Evolutionary conservation across 2,797 vertebrate species (phyloP).

Genomic region (Adrianichthys oophorus): DNA sequence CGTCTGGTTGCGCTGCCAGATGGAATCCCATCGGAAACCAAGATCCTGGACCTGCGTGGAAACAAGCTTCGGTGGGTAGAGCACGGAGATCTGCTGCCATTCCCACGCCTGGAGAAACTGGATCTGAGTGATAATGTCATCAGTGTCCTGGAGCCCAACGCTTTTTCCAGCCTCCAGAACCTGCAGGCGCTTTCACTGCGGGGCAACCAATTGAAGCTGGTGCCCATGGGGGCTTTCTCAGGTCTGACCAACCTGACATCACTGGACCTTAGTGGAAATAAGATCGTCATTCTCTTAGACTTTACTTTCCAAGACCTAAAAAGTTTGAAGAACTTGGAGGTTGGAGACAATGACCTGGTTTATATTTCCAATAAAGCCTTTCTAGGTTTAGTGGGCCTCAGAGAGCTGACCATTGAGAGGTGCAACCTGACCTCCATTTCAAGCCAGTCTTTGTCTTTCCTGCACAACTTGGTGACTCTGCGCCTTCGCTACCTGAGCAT

Average conservation of each 20-base stretch:
- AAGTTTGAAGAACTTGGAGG: slow-evolving; percentile 87
- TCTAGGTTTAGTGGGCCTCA: slow-evolving; percentile 86
- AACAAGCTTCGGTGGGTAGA: slow-evolving; percentile 96
- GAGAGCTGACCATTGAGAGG: slow-evolving; percentile 89
- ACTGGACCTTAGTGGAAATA: slow-evolving; percentile 95
- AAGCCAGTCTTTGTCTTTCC: slow-evolving; percentile 89
- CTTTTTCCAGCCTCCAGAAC: slow-evolving; percentile 88
- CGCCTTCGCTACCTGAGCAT: slow-evolving; percentile 91
- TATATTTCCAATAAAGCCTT: slow-evolving; percentile 98
- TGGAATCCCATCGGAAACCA: slow-evolving; percentile 88
- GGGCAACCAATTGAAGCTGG: slow-evolving; percentile 91
- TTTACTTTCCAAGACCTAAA: slow-evolving; percentile 92
- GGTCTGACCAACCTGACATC: slow-evolving; percentile 90
- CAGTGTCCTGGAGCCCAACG: slow-evolving; percentile 90
- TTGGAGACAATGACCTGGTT: slow-evolving; percentile 97
- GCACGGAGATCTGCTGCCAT: slow-evolving; percentile 84
- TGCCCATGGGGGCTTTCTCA: slow-evolving; percentile 92
- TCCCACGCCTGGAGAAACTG: slow-evolving; percentile 87
- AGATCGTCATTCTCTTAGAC: slow-evolving; percentile 94
- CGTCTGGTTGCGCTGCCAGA: slow-evolving; percentile 88
- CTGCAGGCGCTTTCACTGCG: slow-evolving; percentile 86
- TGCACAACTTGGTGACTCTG: slow-evolving; percentile 87
- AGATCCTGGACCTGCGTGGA: slow-evolving; percentile 87
- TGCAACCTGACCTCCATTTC: slow-evolving; percentile 96
- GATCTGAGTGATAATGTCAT: slow-evolving; percentile 95